Conservation (phyloP, 2,113 vertebrate genomes). For the Phalacrocorax pelagicus region DNA sequence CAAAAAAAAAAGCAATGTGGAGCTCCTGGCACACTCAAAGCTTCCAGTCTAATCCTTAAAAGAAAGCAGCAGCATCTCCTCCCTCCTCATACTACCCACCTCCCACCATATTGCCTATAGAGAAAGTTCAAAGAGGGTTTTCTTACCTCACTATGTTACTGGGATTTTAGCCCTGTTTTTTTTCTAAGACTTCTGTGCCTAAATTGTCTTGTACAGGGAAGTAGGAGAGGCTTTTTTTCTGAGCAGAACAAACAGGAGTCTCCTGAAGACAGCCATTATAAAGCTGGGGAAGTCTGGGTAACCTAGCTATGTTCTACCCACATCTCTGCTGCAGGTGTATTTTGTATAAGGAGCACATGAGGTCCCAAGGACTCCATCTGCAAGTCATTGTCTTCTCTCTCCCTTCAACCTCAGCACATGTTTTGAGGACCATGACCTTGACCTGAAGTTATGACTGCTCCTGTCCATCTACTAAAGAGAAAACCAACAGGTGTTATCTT, state of each 20-base stretch:
- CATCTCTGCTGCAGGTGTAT: not conserved
- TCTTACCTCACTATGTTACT: not conserved
- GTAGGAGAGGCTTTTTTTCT: not conserved
- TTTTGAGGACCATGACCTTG: not conserved
- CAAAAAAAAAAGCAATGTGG: not conserved
- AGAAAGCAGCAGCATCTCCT: not conserved
- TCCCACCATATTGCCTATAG: not conserved
- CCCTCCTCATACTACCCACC: not conserved
- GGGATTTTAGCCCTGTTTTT: not conserved
- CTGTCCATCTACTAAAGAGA: not conserved
- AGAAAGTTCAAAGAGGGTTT: not conserved
- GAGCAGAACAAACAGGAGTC: not conserved
- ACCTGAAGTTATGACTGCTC: not conserved
- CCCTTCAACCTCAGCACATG: not conserved
- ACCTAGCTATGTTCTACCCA: not conserved
- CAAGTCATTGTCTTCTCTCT: not conserved
- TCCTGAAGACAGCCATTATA: not conserved
- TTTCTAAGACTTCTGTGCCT: not conserved
- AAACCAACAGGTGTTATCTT: not conserved
- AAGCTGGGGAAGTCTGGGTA: not conserved
- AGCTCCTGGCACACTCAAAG: not conserved
- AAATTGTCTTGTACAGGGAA: not conserved
- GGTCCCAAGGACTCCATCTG: not conserved
- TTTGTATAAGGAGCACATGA: not conserved
- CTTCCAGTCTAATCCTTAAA: not conserved